phyloP scores from a whole-genome alignment of 2,888 invertebrate genomes.

The Aphrophora alni region DNA sequence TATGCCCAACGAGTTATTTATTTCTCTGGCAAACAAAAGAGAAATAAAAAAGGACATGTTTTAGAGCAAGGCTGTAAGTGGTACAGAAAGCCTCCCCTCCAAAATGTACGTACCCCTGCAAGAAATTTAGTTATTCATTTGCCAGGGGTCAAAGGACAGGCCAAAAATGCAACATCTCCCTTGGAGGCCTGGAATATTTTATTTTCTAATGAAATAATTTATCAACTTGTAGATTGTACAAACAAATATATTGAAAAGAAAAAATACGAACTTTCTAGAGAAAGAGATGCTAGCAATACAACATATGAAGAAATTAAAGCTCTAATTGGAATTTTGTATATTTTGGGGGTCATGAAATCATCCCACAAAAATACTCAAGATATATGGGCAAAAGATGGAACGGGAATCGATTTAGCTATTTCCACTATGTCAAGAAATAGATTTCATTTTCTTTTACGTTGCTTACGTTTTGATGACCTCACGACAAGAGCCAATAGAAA shows the following conservation, averaged over 20 bases:
- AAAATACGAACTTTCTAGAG: not conserved
- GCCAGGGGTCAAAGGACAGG: not conserved
- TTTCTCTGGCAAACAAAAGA: too few relatives aligned
- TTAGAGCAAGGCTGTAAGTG: too few relatives aligned
- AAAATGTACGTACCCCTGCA: not conserved
- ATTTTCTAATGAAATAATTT: not conserved
- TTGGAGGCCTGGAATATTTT: not conserved
- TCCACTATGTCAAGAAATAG: conserved; percentile 10
- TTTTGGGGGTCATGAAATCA: not conserved
- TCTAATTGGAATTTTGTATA: conserved; percentile 7
- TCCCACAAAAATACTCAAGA: not conserved
- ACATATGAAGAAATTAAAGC: conserved; percentile 15
- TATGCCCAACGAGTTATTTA: too few relatives aligned
- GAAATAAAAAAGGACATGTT: too few relatives aligned
- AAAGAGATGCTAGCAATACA: conserved; percentile 7
- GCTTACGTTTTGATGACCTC: conserved; percentile 35
- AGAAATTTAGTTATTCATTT: not conserved
- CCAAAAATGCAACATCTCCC: too few relatives aligned
- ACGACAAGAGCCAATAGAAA: conserved; percentile 15
- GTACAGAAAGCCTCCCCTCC: not conserved
- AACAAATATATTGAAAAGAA: not conserved
- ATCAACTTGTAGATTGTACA: not conserved
- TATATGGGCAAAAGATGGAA: conserved; percentile 14
- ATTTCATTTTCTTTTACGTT: conserved; percentile 20
- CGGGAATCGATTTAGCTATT: conserved; percentile 13